Evolutionary conservation across 2,888 invertebrate genomes (phyloP), one percentile per base, ranked within the genome.

Genomic region (Lepidocyrtinus sp.): DNA sequence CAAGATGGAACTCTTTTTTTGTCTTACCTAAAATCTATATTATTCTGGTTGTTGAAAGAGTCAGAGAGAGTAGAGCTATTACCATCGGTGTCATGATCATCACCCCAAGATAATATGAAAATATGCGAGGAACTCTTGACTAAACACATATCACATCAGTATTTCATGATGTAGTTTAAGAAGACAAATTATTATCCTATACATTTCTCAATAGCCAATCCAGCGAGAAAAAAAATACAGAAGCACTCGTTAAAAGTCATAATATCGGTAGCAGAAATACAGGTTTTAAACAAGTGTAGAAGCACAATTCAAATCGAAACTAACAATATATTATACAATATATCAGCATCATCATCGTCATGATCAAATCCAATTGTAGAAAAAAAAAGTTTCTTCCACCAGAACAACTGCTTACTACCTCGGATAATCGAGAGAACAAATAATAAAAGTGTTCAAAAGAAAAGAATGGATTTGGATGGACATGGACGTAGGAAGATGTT

Each of bases 131-230:
- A 36, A 21, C 59, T 21, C 59, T 59, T 59, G 15, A 59, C 59
- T 59, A 59, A 59, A 59, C 22, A 59, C 59, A 59, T 59, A 19
- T 59, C 59, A 21, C 59, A 59, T 59, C 59, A 50, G 59, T 67
- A 73, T 73, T 79, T 73, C 73, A 79, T 68, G 63, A 68, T 59
- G 59, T 22, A 55, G 21, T 73, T 79, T 79, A 73, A 68, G 78
- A 79, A 79, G 78, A 79, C 78, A 73, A 79, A 79, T 79, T 79
- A 79, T 79, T 79, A 79, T 79, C 69, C 69, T 67, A 50, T 75
- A 26, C 69, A 69, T 45, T n/a, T 26, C 50, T 59, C 59, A 59
- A 59, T 59, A 67, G 26, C 59, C 50, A n/a, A 70, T 76, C 76
- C 70, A 71, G 76, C 15, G 21, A 59, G 17, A 50, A 50, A 50